A percentile compares a stretch with the other conserved stretches of the same genome.
Conservation (phyloP, 2,113 vertebrate species). For the Amphilophus citrinellus region DNA sequence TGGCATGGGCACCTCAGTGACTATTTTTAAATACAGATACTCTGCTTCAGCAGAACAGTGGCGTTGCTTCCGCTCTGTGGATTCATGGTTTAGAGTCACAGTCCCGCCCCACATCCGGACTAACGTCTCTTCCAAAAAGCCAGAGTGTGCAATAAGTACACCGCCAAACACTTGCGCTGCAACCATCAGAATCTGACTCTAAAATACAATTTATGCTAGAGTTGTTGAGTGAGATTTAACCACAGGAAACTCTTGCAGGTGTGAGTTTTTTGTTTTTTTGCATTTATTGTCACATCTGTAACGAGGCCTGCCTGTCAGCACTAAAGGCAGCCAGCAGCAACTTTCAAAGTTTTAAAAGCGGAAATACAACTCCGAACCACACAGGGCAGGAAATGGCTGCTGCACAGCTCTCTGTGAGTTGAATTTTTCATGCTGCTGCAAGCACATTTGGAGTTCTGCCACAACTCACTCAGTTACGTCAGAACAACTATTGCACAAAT, state of each 20-base stretch:
- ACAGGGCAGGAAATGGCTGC: constrained; percentile 64
- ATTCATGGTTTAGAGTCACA: constrained; percentile 42
- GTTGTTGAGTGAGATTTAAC: too few relatives aligned
- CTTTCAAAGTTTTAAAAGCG: constrained; percentile 32
- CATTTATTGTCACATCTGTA: neutral
- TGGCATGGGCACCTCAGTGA: neutral
- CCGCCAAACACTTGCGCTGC: neutral
- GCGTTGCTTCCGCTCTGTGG: constrained; percentile 40
- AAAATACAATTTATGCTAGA: neutral
- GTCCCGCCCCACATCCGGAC: constrained; percentile 48
- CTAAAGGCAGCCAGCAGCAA: neutral
- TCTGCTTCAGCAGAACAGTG: constrained; percentile 30
- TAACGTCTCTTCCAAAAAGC: constrained; percentile 28
- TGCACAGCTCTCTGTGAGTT: constrained; percentile 49
- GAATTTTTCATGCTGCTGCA: constrained; percentile 59
- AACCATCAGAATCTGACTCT: neutral
- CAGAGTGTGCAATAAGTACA: constrained; percentile 5
- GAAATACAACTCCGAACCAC: constrained; percentile 43
- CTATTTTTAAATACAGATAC: constrained; percentile 43
- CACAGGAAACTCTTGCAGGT: neutral
- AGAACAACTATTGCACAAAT: neutral
- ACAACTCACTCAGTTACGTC: constrained; percentile 10
- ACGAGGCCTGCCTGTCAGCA: neutral
- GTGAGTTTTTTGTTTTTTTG: neutral
- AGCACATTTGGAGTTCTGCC: constrained; percentile 29